These are phyloP conservation scores for Steinernema carpocapsae DNA, from an alignment of 2,888 invertebrate species.

Conservation along the genomic window DNA sequence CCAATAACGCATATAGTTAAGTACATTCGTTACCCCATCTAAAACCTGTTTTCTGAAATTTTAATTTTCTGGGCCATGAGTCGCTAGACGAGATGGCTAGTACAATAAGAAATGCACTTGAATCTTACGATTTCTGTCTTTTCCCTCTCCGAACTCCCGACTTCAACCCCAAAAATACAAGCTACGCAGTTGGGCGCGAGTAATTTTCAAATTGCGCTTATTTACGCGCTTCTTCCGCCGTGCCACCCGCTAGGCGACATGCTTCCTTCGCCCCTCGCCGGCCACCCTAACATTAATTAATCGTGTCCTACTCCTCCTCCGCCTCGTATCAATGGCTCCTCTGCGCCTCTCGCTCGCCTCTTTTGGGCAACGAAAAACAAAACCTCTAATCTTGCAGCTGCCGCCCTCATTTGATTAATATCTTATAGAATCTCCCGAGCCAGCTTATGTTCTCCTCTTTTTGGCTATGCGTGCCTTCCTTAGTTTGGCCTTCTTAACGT, in stretches of 20 bases:
- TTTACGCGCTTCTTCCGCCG: conserved; percentile 20
- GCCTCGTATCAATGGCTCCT: conserved; percentile 4
- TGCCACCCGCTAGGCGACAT: conserved; percentile 4
- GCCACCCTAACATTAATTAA: conserved; percentile 28
- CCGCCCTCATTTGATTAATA: conserved; percentile 33
- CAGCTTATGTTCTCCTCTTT: too few species aligned
- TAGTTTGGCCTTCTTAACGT: neutral
- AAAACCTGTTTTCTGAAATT: too few species aligned
- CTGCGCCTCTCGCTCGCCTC: neutral
- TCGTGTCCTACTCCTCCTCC: neutral
- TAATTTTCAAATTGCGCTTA: neutral
- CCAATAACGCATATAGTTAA: too few species aligned
- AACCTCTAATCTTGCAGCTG: conserved; percentile 34
- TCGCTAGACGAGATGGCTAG: too few species aligned
- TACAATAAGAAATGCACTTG: too few species aligned
- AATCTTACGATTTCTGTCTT: too few species aligned
- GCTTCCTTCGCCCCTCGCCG: neutral
- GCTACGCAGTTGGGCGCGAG: too few species aligned
- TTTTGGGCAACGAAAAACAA: conserved; percentile 11
- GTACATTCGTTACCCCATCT: too few species aligned
- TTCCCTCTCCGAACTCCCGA: too few species aligned
- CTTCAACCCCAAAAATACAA: too few species aligned
- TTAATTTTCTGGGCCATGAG: too few species aligned
- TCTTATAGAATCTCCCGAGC: neutral
- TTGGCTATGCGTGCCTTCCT: too few species aligned